A percentile compares a stretch with the other conserved stretches of the same genome.
Conservation (phyloP, 2,797 vertebrate genomes). For the Chaunax sp. region DNA sequence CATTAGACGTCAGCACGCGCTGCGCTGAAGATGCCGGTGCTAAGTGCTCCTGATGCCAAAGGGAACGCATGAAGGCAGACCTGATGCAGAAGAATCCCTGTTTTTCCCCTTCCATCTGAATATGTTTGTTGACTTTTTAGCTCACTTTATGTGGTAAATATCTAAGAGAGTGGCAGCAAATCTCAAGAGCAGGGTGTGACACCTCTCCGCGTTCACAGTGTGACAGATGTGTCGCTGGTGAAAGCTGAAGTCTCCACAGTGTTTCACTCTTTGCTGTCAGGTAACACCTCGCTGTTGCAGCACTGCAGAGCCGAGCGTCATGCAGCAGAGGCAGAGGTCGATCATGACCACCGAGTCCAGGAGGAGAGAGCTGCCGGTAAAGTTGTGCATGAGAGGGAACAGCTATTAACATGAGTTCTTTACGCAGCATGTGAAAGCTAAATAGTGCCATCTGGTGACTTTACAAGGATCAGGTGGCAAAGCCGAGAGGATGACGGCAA, state of each 20-base stretch:
- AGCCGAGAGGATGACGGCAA: neutral
- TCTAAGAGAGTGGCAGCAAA: constrained; percentile 64
- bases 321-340: constrained; percentile 59
- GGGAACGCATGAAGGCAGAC: constrained; percentile 75
- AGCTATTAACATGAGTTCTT: constrained; percentile 48
- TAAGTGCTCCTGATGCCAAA: constrained; percentile 84
- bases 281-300: constrained; percentile 17
- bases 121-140: constrained; percentile 81
- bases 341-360: constrained; percentile 55
- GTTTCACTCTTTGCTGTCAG: constrained; percentile 29
- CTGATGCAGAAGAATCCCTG: constrained; percentile 66
- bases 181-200: constrained; percentile 73
- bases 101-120: constrained; percentile 58
- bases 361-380: constrained; percentile 41
- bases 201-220: constrained; percentile 54
- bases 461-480: constrained; percentile 46
- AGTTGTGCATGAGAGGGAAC: constrained; percentile 43
- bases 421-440: constrained; percentile 72
- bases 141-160: constrained; percentile 75
- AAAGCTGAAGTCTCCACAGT: constrained; percentile 47
- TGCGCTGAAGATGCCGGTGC: constrained; percentile 70
- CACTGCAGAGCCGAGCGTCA: constrained; percentile 17
- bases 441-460: constrained; percentile 84
- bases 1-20: constrained; percentile 76
- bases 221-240: constrained; percentile 60